These are phyloP conservation scores for Orchesella flavescens DNA, from an alignment of 2,888 invertebrate species.

Conservation along the genomic window DNA sequence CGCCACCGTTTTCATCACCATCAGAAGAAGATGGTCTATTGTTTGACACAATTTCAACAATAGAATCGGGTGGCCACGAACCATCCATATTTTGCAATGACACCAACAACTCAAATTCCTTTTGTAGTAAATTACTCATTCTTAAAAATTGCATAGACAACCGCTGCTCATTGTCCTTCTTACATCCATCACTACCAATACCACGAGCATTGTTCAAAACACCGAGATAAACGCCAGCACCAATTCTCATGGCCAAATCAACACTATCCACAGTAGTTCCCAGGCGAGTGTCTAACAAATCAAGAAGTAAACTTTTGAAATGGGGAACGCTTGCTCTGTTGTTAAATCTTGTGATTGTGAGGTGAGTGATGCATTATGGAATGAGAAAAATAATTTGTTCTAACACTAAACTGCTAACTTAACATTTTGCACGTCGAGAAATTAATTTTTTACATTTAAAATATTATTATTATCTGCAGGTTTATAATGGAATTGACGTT, in stretches of 20 bases:
- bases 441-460: too few relatives aligned
- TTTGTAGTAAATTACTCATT: slow-evolving; percentile 43
- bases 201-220: slow-evolving; percentile 44
- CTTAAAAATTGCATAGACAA: neutral
- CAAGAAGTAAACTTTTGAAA: slow-evolving; percentile 35
- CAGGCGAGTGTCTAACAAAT: slow-evolving; percentile 49
- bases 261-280: slow-evolving; percentile 43
- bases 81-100: slow-evolving; percentile 56
- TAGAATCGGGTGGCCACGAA: slow-evolving; percentile 62
- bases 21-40: neutral
- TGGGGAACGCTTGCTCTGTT: slow-evolving; percentile 33
- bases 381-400: neutral
- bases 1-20: neutral
- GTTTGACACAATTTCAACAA: slow-evolving; percentile 32
- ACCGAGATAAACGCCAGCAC: slow-evolving; percentile 58
- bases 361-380: slow-evolving; percentile 51
- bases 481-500: too few relatives aligned
- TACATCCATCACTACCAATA: slow-evolving; percentile 3
- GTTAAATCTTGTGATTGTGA: slow-evolving; percentile 18
- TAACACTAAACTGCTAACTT: too few relatives aligned
- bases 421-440: too few relatives aligned
- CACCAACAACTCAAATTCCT: slow-evolving; percentile 58
- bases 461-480: too few relatives aligned
- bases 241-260: slow-evolving; percentile 65
- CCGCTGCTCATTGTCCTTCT: slow-evolving; percentile 5